These are phyloP conservation scores for Spisula solida DNA, from an alignment of 2,888 invertebrate genomes.

Conservation along the genomic window DNA sequence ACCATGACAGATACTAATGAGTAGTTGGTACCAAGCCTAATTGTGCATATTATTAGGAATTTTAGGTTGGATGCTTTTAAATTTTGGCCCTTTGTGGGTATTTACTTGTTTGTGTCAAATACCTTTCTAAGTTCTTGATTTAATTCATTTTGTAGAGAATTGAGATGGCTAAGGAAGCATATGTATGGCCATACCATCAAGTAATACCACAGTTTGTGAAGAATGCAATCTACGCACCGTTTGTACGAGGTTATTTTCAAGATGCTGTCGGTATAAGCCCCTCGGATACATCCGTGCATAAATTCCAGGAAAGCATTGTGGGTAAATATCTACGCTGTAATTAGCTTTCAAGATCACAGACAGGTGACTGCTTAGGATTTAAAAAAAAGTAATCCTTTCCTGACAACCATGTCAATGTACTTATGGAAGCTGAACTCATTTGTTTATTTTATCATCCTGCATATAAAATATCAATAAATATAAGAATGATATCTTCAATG, in stretches of 20 bases:
- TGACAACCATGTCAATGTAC: no score
- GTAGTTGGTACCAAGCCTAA: no score
- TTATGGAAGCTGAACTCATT: no score
- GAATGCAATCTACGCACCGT: conserved; percentile 86
- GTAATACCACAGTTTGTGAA: conserved; percentile 82
- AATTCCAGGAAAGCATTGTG: conserved; percentile 60
- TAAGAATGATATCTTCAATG: no score
- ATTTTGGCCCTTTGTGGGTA: not conserved
- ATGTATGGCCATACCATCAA: conserved; percentile 82
- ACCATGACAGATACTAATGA: no score
- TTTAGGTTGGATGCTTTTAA: no score
- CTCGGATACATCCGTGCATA: conserved; percentile 76
- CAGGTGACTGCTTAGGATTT: no score
- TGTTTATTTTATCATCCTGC: no score
- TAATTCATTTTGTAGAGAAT: conserved; percentile 78
- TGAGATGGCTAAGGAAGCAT: conserved; percentile 73
- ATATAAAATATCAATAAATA: no score
- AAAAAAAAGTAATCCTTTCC: no score
- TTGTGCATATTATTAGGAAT: no score
- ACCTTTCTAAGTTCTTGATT: not conserved
- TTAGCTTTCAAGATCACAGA: no score
- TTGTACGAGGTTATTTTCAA: conserved; percentile 85
- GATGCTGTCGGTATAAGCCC: conserved; percentile 87
- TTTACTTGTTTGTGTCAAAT: not conserved
- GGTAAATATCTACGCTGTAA: conserved; percentile 37